These are phyloP conservation scores for Hetaerina americana DNA, from an alignment of 1,140 invertebrate genomes.

Conservation along the genomic window DNA sequence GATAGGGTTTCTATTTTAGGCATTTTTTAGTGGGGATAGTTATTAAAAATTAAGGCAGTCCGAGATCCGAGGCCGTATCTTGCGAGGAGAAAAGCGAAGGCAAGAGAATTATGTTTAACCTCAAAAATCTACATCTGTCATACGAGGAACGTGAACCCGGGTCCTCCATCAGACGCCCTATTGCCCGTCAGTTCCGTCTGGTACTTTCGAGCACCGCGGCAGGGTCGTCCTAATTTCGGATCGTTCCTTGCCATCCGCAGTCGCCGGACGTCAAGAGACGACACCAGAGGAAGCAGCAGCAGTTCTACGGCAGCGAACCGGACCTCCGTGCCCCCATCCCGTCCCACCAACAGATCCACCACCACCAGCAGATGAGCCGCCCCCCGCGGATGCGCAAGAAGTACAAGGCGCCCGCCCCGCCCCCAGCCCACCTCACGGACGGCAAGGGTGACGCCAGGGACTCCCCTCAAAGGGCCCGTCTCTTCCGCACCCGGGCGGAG, in stretches of 20 bases:
- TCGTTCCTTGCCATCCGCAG: conserved; percentile 17
- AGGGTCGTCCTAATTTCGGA: too few species aligned
- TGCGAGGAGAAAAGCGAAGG: too few species aligned
- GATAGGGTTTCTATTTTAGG: too few species aligned
- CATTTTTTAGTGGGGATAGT: too few species aligned
- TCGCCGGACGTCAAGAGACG: conserved; percentile 21
- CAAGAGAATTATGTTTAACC: too few species aligned
- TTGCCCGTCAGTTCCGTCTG: too few species aligned
- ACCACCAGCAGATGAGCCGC: background rate
- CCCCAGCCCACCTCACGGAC: conserved; percentile 7
- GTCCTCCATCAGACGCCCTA: too few species aligned
- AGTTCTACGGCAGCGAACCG: conserved; percentile 54
- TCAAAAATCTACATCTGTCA: too few species aligned
- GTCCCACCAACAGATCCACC: conserved; percentile 6
- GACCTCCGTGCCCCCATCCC: conserved; percentile 37
- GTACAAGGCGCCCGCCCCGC: conserved; percentile 27
- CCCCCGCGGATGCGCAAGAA: conserved; percentile 22
- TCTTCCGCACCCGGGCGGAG: conserved; percentile 43
- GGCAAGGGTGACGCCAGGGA: background rate
- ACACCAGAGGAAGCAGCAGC: conserved; percentile 5
- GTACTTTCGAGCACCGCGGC: too few species aligned
- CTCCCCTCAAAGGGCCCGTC: background rate
- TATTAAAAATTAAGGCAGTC: too few species aligned
- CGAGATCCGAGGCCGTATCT: too few species aligned
- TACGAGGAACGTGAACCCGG: too few species aligned